Evolutionary conservation across 2,888 invertebrate genomes (phyloP).

Genomic region (Eudasyphora cyanicolor): DNA sequence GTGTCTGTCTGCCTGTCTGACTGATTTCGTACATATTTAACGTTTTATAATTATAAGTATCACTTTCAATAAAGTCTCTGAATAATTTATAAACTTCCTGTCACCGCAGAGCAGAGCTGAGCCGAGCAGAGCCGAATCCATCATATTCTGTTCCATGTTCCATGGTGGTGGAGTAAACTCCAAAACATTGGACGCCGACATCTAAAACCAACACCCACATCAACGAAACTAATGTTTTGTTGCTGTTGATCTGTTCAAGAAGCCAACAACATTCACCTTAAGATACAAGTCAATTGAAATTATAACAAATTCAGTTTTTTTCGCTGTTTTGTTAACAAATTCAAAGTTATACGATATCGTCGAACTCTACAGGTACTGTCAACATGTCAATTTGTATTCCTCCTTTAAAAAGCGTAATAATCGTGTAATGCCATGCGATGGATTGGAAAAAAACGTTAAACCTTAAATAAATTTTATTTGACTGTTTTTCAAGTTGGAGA

Average conservation of each 20-base stretch:
- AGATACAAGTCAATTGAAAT: conserved; percentile 59
- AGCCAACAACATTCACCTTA: conserved; percentile 46
- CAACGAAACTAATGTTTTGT: neutral
- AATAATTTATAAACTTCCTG: conserved; percentile 59
- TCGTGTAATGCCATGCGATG: conserved; percentile 36
- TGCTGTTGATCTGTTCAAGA: conserved; percentile 32
- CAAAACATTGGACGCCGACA: conserved; percentile 36
- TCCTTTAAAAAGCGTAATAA: conserved; percentile 45
- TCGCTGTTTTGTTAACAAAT: conserved; percentile 13
- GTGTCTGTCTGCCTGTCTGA: neutral
- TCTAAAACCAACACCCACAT: conserved; percentile 48
- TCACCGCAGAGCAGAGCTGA: conserved; percentile 27
- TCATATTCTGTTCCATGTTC: conserved; percentile 21
- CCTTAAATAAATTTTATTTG: conserved; percentile 13
- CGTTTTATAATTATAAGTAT: conserved; percentile 39
- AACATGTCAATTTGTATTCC: conserved; percentile 63
- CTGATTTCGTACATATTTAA: neutral
- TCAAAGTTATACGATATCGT: neutral
- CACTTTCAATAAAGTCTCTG: conserved; percentile 49
- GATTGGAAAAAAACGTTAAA: conserved; percentile 34
- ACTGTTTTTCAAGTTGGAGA: neutral
- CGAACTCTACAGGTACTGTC: conserved; percentile 40
- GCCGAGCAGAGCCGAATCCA: conserved; percentile 27
- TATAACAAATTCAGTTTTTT: conserved; percentile 45
- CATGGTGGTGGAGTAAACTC: neutral